Conservation (phyloP, 2,888 invertebrate genomes). For the Arge pagana region DNA sequence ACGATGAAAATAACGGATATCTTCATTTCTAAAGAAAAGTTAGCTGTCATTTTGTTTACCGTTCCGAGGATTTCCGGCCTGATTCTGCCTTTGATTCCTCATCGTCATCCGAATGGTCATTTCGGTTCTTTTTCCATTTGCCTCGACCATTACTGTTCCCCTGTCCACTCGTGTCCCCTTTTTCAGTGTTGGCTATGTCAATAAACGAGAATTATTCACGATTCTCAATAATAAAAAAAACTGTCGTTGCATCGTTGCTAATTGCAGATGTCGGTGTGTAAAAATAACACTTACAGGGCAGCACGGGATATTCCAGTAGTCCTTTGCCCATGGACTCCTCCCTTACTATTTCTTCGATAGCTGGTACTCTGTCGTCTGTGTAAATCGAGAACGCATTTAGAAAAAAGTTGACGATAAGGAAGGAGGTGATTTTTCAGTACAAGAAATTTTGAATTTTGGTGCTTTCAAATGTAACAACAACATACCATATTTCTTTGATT, state of each 20-base stretch:
- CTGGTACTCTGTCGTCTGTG: slow-evolving; percentile 50
- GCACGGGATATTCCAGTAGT: slow-evolving; percentile 25
- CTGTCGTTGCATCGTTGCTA: neutral
- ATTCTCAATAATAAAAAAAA: neutral
- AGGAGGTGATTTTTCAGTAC: neutral
- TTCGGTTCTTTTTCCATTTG: slow-evolving; percentile 6
- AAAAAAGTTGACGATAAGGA: neutral
- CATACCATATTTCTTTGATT: slow-evolving; percentile 20
- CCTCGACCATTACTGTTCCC: slow-evolving; percentile 5
- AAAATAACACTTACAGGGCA: neutral
- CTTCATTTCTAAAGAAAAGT: too few species aligned
- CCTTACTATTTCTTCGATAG: slow-evolving; percentile 54
- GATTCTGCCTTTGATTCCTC: slow-evolving; percentile 1
- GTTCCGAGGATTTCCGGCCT: slow-evolving; percentile 7
- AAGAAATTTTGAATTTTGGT: slow-evolving; percentile 31
- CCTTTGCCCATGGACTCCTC: slow-evolving; percentile 50
- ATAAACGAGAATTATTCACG: neutral
- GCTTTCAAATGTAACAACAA: slow-evolving; percentile 27
- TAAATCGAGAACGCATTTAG: slow-evolving; percentile 1
- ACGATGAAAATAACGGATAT: too few species aligned
- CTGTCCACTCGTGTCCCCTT: neutral
- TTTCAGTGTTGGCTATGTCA: slow-evolving; percentile 13
- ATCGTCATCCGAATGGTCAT: slow-evolving; percentile 12
- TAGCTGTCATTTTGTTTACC: too few species aligned
- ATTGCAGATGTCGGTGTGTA: neutral